A percentile compares a stretch with the other conserved stretches of the same genome.
These are phyloP conservation scores for Stictocephala bisonia DNA, from an alignment of 2,888 invertebrate genomes.

Conservation along the genomic window DNA sequence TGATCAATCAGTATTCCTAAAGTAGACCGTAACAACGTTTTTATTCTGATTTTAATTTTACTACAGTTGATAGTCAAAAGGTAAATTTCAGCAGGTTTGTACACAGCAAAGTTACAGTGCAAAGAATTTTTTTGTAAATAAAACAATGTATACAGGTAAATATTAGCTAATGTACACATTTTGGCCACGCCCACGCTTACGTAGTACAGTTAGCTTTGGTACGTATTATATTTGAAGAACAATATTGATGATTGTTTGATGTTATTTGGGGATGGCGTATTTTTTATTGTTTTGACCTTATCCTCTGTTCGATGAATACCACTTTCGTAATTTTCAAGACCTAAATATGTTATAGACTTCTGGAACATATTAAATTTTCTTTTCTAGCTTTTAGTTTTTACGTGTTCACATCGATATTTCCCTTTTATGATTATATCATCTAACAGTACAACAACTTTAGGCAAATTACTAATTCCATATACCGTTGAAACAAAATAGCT, in stretches of 20 bases:
- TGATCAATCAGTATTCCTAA: too few species aligned
- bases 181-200: too few species aligned
- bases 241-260: background rate
- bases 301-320: conserved; percentile 8
- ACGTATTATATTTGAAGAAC: background rate
- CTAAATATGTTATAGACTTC: conserved; percentile 15
- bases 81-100: too few species aligned
- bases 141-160: too few species aligned
- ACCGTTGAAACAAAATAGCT: background rate
- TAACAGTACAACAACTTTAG: background rate
- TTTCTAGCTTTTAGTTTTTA: background rate
- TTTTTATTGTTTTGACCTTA: background rate
- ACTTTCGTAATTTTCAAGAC: background rate
- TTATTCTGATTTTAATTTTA: too few species aligned
- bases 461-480: background rate
- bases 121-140: too few species aligned
- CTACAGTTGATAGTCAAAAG: too few species aligned
- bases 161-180: too few species aligned
- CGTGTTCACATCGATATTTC: background rate
- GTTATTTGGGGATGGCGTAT: too few species aligned
- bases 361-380: too few species aligned
- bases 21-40: too few species aligned
- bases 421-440: conserved; percentile 15
- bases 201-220: background rate
- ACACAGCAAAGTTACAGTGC: too few species aligned